A percentile compares a stretch with the other conserved stretches of the same genome.
Evolutionary conservation across 2,797 vertebrate species (phyloP).

Genomic region (Heterohyrax brucei): DNA sequence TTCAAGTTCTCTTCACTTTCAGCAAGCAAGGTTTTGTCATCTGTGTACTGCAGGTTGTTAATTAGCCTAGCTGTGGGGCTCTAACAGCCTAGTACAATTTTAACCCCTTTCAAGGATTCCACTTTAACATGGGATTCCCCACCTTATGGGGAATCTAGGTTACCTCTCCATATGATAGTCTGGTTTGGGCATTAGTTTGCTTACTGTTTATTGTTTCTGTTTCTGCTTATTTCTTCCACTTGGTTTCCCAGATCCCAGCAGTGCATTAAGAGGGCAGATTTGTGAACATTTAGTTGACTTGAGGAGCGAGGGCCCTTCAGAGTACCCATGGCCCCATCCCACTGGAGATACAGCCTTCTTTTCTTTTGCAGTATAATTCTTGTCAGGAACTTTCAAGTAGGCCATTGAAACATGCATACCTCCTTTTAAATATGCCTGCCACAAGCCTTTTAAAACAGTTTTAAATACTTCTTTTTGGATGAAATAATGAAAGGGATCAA

Average conservation of each 20-base stretch:
- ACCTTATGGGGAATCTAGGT: not conserved
- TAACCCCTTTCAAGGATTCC: not conserved
- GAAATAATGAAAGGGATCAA: constrained; percentile 23
- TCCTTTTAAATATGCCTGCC: constrained; percentile 20
- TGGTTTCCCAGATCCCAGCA: not conserved
- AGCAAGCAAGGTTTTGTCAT: too few species aligned
- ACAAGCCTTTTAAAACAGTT: constrained; percentile 44
- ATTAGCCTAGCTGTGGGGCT: not conserved
- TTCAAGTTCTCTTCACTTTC: too few species aligned
- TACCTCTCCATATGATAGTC: not conserved
- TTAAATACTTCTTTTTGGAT: not conserved
- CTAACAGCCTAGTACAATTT: not conserved
- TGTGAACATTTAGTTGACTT: not conserved
- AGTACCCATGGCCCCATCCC: not conserved
- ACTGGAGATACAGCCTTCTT: constrained; percentile 20
- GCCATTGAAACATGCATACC: constrained; percentile 25
- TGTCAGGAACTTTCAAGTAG: constrained; percentile 26
- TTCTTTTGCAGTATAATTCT: constrained; percentile 33
- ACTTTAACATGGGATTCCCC: not conserved
- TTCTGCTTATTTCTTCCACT: not conserved
- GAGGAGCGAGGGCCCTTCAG: not conserved
- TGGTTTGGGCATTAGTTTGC: not conserved
- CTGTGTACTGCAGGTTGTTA: too few species aligned
- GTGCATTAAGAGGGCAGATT: not conserved
- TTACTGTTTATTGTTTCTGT: not conserved